Conservation (phyloP, 2,113 vertebrate species). For the Cepphus grylle region DNA sequence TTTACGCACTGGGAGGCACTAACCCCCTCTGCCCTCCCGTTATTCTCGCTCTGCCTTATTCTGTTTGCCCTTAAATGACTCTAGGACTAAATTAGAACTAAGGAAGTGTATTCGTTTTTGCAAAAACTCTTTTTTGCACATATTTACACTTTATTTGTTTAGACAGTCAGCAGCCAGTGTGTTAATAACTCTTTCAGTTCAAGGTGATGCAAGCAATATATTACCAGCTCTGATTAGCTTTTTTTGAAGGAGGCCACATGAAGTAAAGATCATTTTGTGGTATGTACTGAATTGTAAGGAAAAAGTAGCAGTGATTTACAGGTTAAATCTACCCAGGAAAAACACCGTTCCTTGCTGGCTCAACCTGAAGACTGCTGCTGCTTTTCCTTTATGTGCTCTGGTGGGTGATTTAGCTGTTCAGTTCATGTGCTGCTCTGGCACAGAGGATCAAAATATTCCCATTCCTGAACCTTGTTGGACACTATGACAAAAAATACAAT, state of each 20-base stretch:
- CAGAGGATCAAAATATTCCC: neutral
- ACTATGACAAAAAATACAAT: neutral
- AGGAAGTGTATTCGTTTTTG: neutral
- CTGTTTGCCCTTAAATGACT: neutral
- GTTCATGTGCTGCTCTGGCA: neutral
- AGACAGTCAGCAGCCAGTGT: neutral
- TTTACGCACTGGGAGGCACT: neutral
- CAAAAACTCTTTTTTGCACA: neutral
- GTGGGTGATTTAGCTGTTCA: neutral
- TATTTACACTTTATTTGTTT: neutral
- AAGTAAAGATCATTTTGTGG: neutral
- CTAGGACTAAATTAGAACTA: neutral
- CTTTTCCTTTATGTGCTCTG: neutral
- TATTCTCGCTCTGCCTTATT: neutral
- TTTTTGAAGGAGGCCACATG: neutral
- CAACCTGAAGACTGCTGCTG: neutral
- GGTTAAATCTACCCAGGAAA: neutral
- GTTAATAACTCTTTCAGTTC: neutral
- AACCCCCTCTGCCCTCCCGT: neutral
- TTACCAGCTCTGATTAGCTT: neutral
- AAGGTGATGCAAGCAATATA: neutral
- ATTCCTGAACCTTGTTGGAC: neutral
- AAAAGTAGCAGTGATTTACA: neutral
- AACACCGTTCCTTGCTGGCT: neutral
- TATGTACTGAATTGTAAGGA: neutral